Percentiles rank a stretch among this genome's conserved stretches.
Conservation (phyloP, 2,113 vertebrate genomes). For the Calyptomena viridis region DNA sequence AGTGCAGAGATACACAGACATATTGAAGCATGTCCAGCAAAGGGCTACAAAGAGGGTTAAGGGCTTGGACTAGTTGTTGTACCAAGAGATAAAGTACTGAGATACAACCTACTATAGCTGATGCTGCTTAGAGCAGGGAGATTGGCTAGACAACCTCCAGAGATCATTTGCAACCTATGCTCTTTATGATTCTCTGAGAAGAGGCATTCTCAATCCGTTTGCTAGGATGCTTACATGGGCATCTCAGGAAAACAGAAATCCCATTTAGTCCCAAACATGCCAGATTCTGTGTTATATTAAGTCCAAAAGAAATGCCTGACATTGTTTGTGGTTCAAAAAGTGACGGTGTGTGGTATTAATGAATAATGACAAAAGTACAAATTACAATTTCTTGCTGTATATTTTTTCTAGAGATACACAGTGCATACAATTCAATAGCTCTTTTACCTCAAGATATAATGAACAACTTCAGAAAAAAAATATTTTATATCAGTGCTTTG, state of each 20-base stretch:
- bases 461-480: conserved; percentile 49
- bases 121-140: background rate
- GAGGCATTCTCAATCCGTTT: background rate
- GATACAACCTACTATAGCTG: background rate
- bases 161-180: background rate
- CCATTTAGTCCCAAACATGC: background rate
- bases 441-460: background rate
- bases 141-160: background rate
- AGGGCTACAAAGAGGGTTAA: background rate
- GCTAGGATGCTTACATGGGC: background rate
- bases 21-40: background rate
- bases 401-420: background rate
- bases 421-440: background rate
- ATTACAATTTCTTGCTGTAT: background rate
- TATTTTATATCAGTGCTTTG: conserved; percentile 52
- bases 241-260: background rate
- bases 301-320: background rate
- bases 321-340: background rate
- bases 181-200: background rate
- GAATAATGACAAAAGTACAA: background rate
- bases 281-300: background rate
- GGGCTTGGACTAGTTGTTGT: background rate
- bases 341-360: background rate
- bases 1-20: too few species aligned
- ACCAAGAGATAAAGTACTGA: background rate